Percentiles rank a stretch among this genome's conserved stretches.
Evolutionary conservation across 2,113 vertebrate genomes (phyloP).

Genomic region (Peromyscus maniculatus): DNA sequence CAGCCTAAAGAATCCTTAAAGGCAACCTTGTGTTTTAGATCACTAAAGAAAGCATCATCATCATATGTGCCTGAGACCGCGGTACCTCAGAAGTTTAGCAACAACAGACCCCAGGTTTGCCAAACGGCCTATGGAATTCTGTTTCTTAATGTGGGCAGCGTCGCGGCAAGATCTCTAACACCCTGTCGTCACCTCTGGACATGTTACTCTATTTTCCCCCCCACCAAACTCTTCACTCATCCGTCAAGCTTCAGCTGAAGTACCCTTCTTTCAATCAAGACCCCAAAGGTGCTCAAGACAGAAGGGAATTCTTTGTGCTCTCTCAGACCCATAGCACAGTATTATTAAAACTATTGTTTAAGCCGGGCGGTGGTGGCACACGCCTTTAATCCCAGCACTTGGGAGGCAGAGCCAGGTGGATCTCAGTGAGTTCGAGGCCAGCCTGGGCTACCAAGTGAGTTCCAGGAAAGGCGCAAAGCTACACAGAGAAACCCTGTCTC

Average conservation of each 20-base stretch:
- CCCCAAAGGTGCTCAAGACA: not conserved
- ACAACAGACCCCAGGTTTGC: not conserved
- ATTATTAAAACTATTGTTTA: not conserved
- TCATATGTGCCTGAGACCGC: not conserved
- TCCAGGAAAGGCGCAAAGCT: too few relatives aligned
- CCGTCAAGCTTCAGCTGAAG: not conserved
- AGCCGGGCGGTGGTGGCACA: too few relatives aligned
- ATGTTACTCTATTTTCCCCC: not conserved
- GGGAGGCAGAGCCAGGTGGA: too few relatives aligned
- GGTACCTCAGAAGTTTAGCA: not conserved
- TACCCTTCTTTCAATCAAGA: not conserved
- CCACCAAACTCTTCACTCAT: not conserved
- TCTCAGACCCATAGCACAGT: not conserved
- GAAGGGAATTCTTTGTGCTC: not conserved
- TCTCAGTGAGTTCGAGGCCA: too few relatives aligned
- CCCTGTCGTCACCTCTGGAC: not conserved
- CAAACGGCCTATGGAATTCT: not conserved
- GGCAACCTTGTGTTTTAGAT: not conserved
- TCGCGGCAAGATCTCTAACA: not conserved
- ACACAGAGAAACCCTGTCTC: too few relatives aligned
- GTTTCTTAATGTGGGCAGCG: not conserved
- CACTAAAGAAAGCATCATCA: not conserved
- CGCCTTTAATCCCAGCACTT: too few relatives aligned
- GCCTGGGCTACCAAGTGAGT: too few relatives aligned
- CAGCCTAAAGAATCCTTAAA: constrained; percentile 5